Base-by-base conservation (phyloP, 2,797 vertebrate genomes). In the Amniataba percoides region DNA sequence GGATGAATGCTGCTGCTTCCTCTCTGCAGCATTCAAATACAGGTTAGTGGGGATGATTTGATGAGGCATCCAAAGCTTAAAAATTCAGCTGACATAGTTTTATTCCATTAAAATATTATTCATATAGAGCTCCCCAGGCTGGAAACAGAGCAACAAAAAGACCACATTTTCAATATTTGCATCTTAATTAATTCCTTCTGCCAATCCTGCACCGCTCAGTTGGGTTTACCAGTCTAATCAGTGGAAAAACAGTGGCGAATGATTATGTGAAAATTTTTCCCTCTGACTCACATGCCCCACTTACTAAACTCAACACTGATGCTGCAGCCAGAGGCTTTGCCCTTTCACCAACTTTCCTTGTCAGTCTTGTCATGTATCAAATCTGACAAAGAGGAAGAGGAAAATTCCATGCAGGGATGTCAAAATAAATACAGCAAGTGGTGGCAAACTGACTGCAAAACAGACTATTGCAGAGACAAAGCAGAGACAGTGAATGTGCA, bases 241-340 rank as follows among this genome's bases (percentile, higher is more conserved):
- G 43, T 68, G 67, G 75, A 75, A 81, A 87, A 51, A 77, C 25
- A 25, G 11, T 27, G 31, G 31, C 58, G 57, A 51, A 21, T 18
- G 25, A 75, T 74, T 46, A 66, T 59, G 7, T 27, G 25, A 58
- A 70, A 71, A 46, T 55, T 48, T 9, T 23, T 66, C 53, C 64
- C 69, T 77, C 42, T 87, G 83, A 90, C 78, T 90, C 80, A 88
- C 71, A 69, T 25, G 61, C 13, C 39, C 72, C 75, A 83, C 42
- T 82, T 72, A 18, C 79, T 80, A 85, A 87, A 84, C 27, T 5
- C 34, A 0, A 77, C 42, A 60, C 40, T 61, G 19, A 43, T 51
- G 51, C 40, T 81, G 65, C 42, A 68, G 81, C 39, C 63, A 81
- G 52, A 67, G 14, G 19, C 12, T 67, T 52, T 69, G 19, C 19